Base-by-base conservation (phyloP, 2,113 vertebrate species). In the Cygnus atratus region DNA sequence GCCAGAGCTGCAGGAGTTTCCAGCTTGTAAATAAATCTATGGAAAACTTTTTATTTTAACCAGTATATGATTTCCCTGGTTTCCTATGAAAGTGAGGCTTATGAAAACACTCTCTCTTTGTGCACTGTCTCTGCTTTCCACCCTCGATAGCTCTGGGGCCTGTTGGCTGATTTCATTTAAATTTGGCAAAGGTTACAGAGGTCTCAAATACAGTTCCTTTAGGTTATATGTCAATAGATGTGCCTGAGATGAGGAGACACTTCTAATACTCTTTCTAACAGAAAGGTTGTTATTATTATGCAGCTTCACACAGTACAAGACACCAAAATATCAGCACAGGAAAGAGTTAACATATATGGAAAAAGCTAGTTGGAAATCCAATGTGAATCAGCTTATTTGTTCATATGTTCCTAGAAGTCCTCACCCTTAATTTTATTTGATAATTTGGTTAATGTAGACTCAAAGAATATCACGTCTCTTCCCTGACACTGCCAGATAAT, bases 1-100 rank as follows among this genome's bases (percentile, higher is more conserved):
- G 2, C 13, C 68, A n/a, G 95, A 97, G 97, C 90, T 98, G 96
- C 97, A 97, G 61, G 76, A 46, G 79, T 71, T 90, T 50, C 62
- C 80, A 35, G 74, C 4, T 41, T 2, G 21, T 10, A 5, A 65
- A 25, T 39, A 65, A 71, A 80, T 48, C 54, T 57, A 0, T 6
- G 41, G 58, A 52, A 89, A 90, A 21, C 8, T 20, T 35, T 29
- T 29, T 44, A 31, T 24, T 57, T 57, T 17, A 24, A 13, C 5
- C 68, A 11, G 33, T 3, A 0, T 5, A 1, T 41, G 55, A 77
- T 88, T 92, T 46, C 41, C 22, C 17, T 6, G 16, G 35, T 72
- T 89, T 63, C 70, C 77, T 37, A 3, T 57, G 61, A 84, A 76
- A 58, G 48, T 58, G 13, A 39, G 35, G 18, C 57, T 65, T 72